Base-by-base conservation (phyloP, 2,888 invertebrate genomes). In the Disparrhopalites patrizii region DNA sequence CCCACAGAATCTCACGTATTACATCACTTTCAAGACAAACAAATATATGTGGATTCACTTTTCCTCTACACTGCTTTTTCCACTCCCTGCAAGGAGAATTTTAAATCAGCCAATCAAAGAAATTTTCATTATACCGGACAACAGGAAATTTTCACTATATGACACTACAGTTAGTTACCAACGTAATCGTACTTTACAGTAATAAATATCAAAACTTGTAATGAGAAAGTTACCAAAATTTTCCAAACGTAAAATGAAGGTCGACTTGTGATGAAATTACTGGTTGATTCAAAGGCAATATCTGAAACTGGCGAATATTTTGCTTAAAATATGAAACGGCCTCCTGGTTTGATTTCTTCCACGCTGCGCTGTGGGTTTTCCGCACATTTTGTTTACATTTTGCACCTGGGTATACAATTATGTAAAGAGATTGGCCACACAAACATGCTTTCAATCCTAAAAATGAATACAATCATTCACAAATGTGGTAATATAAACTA, bases 1-100 rank as follows among this genome's bases (percentile, higher is more conserved):
- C 65, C 71, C 73, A 73, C 15, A 73, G 40, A n/a, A 73, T 64
- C 56, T 73, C 73, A 20, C 67, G 56, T 15, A 73, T 64, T 1
- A 70, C 47, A 52, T 68, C 68, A 50, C 68, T 62, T 33, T 69
- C 70, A 18, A 55, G 62, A 3, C 66, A 50, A 20, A 70, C 56
- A 10, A 47, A 31, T 7, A 51, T 25, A 10, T 30, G 30, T 30
- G 38, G 20, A 10, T 30, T 13, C 33, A 10, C 3, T 43, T 15
- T 31, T 40, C 15, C 27, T 54, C 20, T 33, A 20, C 18, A 20
- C 38, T 43, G 43, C 27, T 58, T 57, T 38, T 70, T 70, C 70
- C 71, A 73, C 58, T 73, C 73, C 69, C 72, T 70, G 36, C n/a
- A 56, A 33, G 40, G 52, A 58, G 50, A 52, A 57, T 27, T 56